phyloP scores from a whole-genome alignment of 1,140 invertebrate species.

The Drosophila nannoptera region DNA sequence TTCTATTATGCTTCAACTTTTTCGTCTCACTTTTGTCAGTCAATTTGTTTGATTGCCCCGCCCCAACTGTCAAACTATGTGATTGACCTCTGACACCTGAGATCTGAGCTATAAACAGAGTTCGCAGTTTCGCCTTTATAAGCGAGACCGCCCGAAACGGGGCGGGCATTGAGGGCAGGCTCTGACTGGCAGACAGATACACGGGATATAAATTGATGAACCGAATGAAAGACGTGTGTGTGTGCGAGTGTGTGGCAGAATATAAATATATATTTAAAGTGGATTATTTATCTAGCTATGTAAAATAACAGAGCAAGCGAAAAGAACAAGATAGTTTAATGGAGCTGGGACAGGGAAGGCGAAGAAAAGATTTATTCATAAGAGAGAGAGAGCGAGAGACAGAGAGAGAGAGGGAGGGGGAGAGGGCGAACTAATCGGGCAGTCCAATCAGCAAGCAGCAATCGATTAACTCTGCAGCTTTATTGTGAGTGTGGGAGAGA shows the following conservation, averaged over 20 bases:
- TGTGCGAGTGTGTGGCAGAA: too few species aligned
- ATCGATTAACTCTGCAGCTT: too few species aligned
- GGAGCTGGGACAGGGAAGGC: neutral
- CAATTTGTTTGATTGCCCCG: constrained; percentile 32
- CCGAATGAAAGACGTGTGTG: too few species aligned
- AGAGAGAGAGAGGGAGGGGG: neutral
- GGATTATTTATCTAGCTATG: too few species aligned
- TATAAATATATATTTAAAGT: too few species aligned
- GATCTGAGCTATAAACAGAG: constrained; percentile 8
- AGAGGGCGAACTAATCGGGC: neutral
- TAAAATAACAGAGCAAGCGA: neutral
- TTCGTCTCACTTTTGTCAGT: constrained; percentile 6
- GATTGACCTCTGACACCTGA: constrained; percentile 22
- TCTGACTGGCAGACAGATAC: too few species aligned
- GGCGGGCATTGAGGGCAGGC: too few species aligned
- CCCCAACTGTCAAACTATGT: constrained; percentile 29
- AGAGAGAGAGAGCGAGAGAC: neutral
- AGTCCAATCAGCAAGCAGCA: too few species aligned
- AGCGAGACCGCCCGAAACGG: neutral
- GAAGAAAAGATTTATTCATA: neutral
- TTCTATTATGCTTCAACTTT: neutral
- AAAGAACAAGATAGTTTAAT: neutral
- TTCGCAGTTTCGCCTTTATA: constrained; percentile 8
- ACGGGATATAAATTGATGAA: too few species aligned
- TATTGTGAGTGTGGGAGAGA: neutral